These are phyloP conservation scores for Noctua pronuba DNA, from an alignment of 2,888 invertebrate species.

Conservation along the genomic window DNA sequence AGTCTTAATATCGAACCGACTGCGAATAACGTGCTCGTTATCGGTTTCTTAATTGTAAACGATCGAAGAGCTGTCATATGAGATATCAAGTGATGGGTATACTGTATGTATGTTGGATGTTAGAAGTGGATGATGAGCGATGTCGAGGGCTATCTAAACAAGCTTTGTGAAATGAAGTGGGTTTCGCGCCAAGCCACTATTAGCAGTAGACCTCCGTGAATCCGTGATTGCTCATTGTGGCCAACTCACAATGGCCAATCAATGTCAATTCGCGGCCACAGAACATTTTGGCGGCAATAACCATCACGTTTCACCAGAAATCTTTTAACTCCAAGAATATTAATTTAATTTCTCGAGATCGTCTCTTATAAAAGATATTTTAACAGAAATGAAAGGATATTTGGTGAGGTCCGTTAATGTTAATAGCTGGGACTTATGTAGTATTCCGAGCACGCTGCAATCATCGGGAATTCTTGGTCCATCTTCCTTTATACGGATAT, in stretches of 20 bases:
- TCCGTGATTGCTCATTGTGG: conserved; percentile 86
- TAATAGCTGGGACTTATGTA: conserved; percentile 64
- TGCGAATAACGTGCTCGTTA: conserved; percentile 63
- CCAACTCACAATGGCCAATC: conserved; percentile 84
- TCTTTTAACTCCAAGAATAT: conserved; percentile 59
- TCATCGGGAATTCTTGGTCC: conserved; percentile 79
- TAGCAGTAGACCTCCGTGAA: conserved; percentile 72
- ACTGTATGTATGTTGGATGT: conserved; percentile 5
- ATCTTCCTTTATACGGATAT: conserved; percentile 82
- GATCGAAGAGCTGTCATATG: conserved; percentile 39
- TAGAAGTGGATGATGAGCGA: conserved; percentile 29
- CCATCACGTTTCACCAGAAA: conserved; percentile 61
- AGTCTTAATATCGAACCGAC: conserved; percentile 69
- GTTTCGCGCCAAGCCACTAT: conserved; percentile 75
- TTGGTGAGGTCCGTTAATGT: conserved; percentile 65
- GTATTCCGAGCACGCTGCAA: conserved; percentile 77
- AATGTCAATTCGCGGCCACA: conserved; percentile 75
- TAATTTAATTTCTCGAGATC: conserved; percentile 52
- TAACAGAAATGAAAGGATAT: conserved; percentile 64
- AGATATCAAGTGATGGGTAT: conserved; percentile 14
- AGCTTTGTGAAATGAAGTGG: conserved; percentile 74
- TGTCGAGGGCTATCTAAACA: conserved; percentile 48
- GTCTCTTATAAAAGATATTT: conserved; percentile 59
- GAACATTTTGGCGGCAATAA: conserved; percentile 74
- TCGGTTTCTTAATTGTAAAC: conserved; percentile 58